Base-by-base conservation (phyloP, 2,113 vertebrate species). In the Piprites chloris region DNA sequence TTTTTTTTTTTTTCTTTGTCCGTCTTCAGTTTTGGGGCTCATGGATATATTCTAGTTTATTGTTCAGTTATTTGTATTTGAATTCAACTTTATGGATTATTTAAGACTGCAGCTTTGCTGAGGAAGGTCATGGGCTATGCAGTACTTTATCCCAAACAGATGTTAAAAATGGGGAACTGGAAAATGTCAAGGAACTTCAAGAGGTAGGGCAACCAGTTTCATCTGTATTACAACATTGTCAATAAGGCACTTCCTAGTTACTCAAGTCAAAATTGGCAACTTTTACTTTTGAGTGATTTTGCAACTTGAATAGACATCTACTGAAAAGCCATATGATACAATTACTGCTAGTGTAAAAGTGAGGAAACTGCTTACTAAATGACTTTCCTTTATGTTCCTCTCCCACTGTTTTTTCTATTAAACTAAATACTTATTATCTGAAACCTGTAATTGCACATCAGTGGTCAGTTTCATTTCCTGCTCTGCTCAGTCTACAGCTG, bases 381-480 rank as follows among this genome's bases (percentile, higher is more conserved):
- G 7, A 11, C 20, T 75, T 81, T 23, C 5, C n/a, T 55, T 71
- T 79, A 16, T 84, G 16, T 79, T 94, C 22, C 3, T 14, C 32
- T 94, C 71, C 32, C 8, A 9, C 89, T 0, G 3, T 47, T 78
- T 61, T 69, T 88, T 50, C 27, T 50, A 1, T 77, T 87, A 37
- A 53, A 69, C 8, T 52, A 35, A 82, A 22, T 58, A 41, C 19
- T 72, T 77, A 5, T 61, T 66, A 83, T 67, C 21, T 73, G 46
- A 67, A 50, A 58, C 23, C 5, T 33, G 27, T 77, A 12, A 35
- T 66, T 0, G 0, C 1, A 3, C 15, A 8, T 47, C 39, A 27
- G 17, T 47, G 24, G 22, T 75, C 63, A 33, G 9, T 50, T 92
- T 66, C 0, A 1, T 81, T 55, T 93, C 33, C 16, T 59, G 22